Evolutionary conservation across 2,888 invertebrate species (phyloP), one percentile per base, ranked within the genome.

Genomic region (Colostygia pectinataria): DNA sequence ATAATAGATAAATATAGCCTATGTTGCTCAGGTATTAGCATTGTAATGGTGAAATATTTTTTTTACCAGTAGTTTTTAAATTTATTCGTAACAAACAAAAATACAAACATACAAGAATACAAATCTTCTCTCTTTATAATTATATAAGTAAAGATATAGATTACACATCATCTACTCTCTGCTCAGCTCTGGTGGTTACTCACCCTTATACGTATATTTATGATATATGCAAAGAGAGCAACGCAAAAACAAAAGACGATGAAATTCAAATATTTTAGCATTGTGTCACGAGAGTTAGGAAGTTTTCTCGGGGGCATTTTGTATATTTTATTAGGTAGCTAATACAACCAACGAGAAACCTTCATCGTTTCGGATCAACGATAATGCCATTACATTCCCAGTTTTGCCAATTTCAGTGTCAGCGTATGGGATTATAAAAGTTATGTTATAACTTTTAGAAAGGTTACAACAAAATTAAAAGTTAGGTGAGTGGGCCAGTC

Each of bases 351-450:
- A n/a, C 68, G 68, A 72, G 68, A 73, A 71, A 71, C 74, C 67
- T 72, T 70, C 77, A 74, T 77, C 80, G 77, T 77, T 79, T 77
- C 76, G 77, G 81, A 80, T 84, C 80, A 81, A 71, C 75, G 78
- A 77, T 82, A 80, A 82, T 80, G 73, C 76, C 69, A 81, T 83
- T 82, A 79, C 74, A 75, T 79, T 80, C 73, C 74, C 75, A 80
- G 79, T 79, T 80, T 74, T 63, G 71, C 70, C 76, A 74, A 78
- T 82, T 80, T 74, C 66, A 74, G 74, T 71, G 70, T 68, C 68
- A 63, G 71, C 65, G 77, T 74, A 69, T 68, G 65, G 68, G 71
- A 77, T 74, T n/a, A n/a, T n/a, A n/a, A n/a, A n/a, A n/a, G n/a
- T n/a, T n/a, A n/a, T n/a, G n/a, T n/a, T n/a, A n/a, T n/a, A n/a